These are phyloP conservation scores for Coelopa pilipes DNA, from an alignment of 2,888 invertebrate species.

Conservation along the genomic window DNA sequence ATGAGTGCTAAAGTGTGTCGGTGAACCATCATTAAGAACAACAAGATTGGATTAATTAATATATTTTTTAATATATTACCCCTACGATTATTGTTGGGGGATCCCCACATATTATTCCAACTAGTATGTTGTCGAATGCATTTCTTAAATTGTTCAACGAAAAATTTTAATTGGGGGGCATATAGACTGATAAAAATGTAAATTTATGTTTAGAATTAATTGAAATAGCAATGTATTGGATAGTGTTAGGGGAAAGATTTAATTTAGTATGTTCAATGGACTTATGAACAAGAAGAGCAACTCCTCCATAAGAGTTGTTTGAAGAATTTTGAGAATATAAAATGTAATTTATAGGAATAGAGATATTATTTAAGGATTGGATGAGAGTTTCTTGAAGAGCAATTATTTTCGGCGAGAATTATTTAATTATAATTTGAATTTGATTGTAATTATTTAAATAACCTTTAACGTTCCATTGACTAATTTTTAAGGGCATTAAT, in stretches of 20 bases:
- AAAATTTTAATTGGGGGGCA: not conserved
- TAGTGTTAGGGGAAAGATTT: not conserved
- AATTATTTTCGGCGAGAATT: not conserved
- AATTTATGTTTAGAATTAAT: not conserved
- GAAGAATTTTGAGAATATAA: constrained; percentile 7
- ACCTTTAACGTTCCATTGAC: constrained; percentile 12
- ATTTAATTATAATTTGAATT: not conserved
- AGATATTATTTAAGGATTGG: constrained; percentile 10
- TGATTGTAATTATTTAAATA: constrained; percentile 10
- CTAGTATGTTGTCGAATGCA: too few relatives aligned
- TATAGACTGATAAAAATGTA: not conserved
- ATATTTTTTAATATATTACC: not conserved
- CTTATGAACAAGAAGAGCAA: constrained; percentile 3
- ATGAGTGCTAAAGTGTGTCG: not conserved
- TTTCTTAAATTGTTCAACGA: not conserved
- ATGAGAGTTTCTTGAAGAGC: constrained; percentile 10
- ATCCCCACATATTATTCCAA: not conserved
- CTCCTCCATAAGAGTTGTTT: constrained; percentile 4
- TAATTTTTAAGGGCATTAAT: constrained; percentile 7
- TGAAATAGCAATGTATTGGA: not conserved
- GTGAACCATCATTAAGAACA: not conserved
- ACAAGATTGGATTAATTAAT: not conserved
- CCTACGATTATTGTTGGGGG: not conserved
- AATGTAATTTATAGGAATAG: not conserved
- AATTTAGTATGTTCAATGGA: not conserved